These are phyloP conservation scores for Amblyjoppa fuscipennis DNA, from an alignment of 2,888 invertebrate species.

Conservation along the genomic window DNA sequence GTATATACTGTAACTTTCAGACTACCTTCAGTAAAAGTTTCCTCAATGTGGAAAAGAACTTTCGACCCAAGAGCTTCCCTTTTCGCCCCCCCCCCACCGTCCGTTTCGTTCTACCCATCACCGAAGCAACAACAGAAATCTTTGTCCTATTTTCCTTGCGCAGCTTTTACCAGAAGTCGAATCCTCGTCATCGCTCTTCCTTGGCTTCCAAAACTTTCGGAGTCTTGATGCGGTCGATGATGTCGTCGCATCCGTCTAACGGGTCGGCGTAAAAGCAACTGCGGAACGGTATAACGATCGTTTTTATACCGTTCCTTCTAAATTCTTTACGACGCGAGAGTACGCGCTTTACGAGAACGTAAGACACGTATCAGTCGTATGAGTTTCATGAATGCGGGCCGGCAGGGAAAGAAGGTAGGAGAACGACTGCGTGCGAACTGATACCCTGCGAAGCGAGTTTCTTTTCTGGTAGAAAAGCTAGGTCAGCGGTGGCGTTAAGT, in stretches of 20 bases:
- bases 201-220: constrained; percentile 8
- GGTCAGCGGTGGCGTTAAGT: neutral
- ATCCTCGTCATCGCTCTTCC: constrained; percentile 7
- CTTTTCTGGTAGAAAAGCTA: neutral
- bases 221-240: neutral
- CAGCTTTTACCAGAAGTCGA: constrained; percentile 18
- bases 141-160: constrained; percentile 23
- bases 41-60: constrained; percentile 42
- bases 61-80: constrained; percentile 33
- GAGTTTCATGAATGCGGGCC: constrained; percentile 41
- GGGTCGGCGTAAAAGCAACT: neutral
- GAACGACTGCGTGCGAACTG: constrained; percentile 41
- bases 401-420: neutral
- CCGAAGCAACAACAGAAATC: constrained; percentile 11
- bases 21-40: constrained; percentile 52
- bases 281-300: constrained; percentile 25
- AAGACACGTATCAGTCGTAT: constrained; percentile 56
- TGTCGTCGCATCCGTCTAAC: neutral
- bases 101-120: constrained; percentile 1
- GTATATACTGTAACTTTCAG: constrained; percentile 17
- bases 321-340: constrained; percentile 49
- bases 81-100: neutral
- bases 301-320: constrained; percentile 42
- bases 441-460: neutral
- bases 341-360: constrained; percentile 47